These are phyloP conservation scores for Barnardius zonarius DNA, from an alignment of 2,113 vertebrate genomes.

Conservation along the genomic window DNA sequence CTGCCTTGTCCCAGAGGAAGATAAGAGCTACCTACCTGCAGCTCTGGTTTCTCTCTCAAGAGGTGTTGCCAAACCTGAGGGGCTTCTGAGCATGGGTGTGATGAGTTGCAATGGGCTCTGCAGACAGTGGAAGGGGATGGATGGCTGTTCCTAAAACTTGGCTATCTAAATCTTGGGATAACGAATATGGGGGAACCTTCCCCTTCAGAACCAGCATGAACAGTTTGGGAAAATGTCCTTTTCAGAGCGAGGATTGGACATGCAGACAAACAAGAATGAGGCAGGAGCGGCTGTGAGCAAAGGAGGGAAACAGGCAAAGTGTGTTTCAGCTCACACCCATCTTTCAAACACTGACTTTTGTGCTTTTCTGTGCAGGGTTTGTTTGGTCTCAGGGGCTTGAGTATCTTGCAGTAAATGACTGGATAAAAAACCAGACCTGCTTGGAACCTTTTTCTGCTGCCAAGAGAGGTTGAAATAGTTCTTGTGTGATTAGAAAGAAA, in stretches of 20 bases:
- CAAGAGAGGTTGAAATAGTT: neutral
- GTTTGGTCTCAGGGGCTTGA: neutral
- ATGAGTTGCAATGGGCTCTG: neutral
- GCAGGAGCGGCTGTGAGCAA: neutral
- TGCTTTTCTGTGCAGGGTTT: neutral
- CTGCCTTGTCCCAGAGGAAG: neutral
- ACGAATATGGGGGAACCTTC: neutral
- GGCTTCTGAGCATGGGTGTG: neutral
- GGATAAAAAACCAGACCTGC: neutral
- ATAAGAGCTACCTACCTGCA: neutral
- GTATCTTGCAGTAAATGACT: neutral
- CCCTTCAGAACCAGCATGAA: neutral
- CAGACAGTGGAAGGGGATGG: neutral
- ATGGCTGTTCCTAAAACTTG: neutral
- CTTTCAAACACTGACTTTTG: neutral
- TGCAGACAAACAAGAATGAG: fast-evolving
- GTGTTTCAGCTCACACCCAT: neutral
- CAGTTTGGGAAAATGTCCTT: neutral
- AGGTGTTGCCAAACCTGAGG: neutral
- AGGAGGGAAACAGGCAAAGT: neutral
- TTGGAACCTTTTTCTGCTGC: neutral
- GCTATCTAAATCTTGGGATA: neutral
- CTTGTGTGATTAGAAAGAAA: neutral
- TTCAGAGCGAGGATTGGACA: neutral
- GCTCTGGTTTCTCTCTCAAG: neutral